Evolutionary conservation across 2,797 vertebrate species (phyloP).

Genomic region (Rhodeus uyekii): DNA sequence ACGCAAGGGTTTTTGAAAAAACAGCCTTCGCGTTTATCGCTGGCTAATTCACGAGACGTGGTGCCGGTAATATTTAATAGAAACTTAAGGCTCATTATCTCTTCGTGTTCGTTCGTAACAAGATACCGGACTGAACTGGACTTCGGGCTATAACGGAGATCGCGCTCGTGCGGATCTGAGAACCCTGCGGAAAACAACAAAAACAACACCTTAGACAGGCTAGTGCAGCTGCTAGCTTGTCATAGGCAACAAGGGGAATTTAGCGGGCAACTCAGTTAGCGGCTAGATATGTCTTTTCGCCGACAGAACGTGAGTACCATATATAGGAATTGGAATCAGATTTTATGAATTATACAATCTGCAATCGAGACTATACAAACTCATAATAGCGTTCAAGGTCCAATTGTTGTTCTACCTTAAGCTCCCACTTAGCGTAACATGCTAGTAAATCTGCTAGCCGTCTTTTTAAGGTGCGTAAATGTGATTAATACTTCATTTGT

Average conservation of each 20-base stretch:
- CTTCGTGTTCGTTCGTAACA: conserved; percentile 42
- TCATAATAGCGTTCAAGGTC: neutral
- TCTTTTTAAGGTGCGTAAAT: neutral
- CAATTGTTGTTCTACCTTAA: neutral
- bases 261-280: conserved; percentile 44
- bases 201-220: conserved; percentile 35
- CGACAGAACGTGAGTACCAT: conserved; percentile 57
- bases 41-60: conserved; percentile 57
- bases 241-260: conserved; percentile 48
- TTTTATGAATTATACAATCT: neutral
- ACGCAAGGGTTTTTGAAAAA: conserved; percentile 45
- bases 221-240: conserved; percentile 43
- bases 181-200: conserved; percentile 17
- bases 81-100: conserved; percentile 33
- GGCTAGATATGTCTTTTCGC: conserved; percentile 58
- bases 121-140: conserved; percentile 46
- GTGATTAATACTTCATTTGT: neutral
- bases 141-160: conserved; percentile 37
- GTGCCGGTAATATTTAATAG: conserved; percentile 58
- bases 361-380: neutral
- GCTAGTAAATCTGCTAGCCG: conserved; percentile 2
- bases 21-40: conserved; percentile 54
- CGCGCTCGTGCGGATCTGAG: conserved; percentile 24
- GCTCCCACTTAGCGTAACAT: neutral
- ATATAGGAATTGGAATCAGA: neutral